Base-by-base conservation (phyloP, 2,888 invertebrate genomes). In the Nebria salina region DNA sequence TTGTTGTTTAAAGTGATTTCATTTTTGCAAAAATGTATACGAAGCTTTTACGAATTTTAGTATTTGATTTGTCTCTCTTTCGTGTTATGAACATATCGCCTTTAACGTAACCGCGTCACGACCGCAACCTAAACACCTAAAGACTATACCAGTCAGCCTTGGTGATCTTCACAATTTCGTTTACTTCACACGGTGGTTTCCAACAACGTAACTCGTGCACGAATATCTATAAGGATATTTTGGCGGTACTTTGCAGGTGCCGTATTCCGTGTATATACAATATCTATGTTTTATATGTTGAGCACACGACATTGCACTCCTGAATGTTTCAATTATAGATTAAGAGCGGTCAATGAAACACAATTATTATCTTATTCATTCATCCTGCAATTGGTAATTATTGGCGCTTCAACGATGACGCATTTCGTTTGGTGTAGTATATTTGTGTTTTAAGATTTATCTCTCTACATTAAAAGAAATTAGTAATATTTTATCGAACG, bases 121-220 rank as follows among this genome's bases (percentile, higher is more conserved):
- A 25, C 42, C 66, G 66, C 25, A 66, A 42, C 25, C 66, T 76
- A 76, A 76, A 66, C 76, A 76, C 66, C 41, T 66, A 76, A 74
- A 76, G 76, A 68, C 68, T 65, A 26, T 7, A 43, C 15, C 20
- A 41, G 43, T 15, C 41, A 72, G 34, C 76, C 54, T 13, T 54
- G 54, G 54, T 54, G 54, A 54, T 54, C 54, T 54, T 54, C 54
- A 54, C 54, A 54, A 11, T 54, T 54, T 54, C 54, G 54, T 54
- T 54, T 54, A 54, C 54, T 54, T 54, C 54, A 54, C 54, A 54
- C 54, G 34, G 34, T 34, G 34, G 34, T 34, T 34, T 34, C 34
- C 34, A 54, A 8, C 54, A 54, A 54, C 54, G 54, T 11, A 13
- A 54, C 54, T 54, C 54, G 54, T 54, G 7, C 54, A 54, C 54